Evolutionary conservation across 2,797 vertebrate genomes (phyloP).

Genomic region (Bufotes viridis): DNA sequence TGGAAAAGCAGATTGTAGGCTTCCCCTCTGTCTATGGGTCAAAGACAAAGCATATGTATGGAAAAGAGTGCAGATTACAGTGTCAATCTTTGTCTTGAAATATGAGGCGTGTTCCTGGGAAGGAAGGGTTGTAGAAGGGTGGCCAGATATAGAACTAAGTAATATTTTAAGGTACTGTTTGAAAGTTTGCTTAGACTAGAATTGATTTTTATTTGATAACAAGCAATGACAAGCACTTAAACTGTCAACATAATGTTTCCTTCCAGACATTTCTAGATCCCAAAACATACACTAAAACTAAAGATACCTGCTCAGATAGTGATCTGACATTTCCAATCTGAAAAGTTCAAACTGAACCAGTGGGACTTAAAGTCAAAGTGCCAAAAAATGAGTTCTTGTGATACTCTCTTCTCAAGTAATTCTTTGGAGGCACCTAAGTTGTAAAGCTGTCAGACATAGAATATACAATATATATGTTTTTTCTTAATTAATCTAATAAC

Average conservation of each 20-base stretch:
- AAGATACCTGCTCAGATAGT: not conserved
- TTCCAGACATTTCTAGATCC: not conserved
- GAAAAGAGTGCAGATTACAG: not conserved
- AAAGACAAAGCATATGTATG: not conserved
- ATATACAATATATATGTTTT: conserved; percentile 5
- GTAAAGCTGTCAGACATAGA: not conserved
- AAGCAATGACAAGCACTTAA: not conserved
- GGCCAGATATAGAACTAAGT: not conserved
- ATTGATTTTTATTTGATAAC: not conserved
- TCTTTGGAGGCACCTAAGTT: not conserved
- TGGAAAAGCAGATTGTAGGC: not conserved
- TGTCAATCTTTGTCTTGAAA: not conserved
- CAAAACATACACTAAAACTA: conserved; percentile 15
- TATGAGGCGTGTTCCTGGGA: not conserved
- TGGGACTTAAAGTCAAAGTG: conserved; percentile 15
- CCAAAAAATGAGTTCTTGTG: conserved; percentile 2
- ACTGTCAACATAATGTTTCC: not conserved
- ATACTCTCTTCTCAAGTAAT: conserved; percentile 7
- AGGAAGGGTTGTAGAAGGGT: not conserved
- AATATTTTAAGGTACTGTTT: not conserved
- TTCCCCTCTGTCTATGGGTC: not conserved
- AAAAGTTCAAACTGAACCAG: conserved; percentile 24
- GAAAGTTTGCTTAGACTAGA: not conserved
- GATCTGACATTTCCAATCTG: conserved; percentile 33
- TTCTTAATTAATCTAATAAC: not conserved